Evolutionary conservation across 2,888 invertebrate species (phyloP), one percentile per base, ranked within the genome.

Genomic region (Alsophila aescularia): DNA sequence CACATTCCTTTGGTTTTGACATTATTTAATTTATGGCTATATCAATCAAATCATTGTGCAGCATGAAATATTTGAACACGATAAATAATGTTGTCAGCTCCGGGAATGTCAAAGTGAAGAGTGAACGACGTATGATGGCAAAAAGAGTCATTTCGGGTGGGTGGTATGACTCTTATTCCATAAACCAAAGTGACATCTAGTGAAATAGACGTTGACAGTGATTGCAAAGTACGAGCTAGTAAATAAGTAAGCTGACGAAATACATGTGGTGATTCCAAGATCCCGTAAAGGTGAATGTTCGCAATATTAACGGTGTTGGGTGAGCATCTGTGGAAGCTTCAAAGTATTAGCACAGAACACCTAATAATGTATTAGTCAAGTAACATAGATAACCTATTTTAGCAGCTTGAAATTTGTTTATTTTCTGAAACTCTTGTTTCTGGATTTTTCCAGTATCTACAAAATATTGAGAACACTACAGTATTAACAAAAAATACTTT

Each of bases 191-290:
- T 10, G 8, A 29, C 29, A 4, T 43, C 18, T 24, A 8, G 35
- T 35, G 44, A 35, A 12, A 34, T 13, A 12, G 16, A 18, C 12
- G 21, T 13, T 36, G 36, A 36, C 36, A 36, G 9, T 36, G 2
- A 15, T 16, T 9, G 36, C 16, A 9, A 36, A 16, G 16, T 36
- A 16, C 36, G 16, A 36, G 14, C 1, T n/a, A 14, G 34, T 36
- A 36, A 36, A 35, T 27, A 36, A 15, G n/a, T 18, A 37, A 37
- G 37, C 37, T 8, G 37, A 21, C 10, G 29, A 37, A 37, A 37
- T 16, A 16, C 18, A 37, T n/a, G 18, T 12, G 18, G 21, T 12
- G 4, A 37, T 29, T 29, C 15, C 14, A 2, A 14, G 8, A 40
- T 10, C 8, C 13, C 9, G 39, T n/a, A n/a, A 29, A 29, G 3